Evolutionary conservation across 2,113 vertebrate genomes (phyloP), one percentile per base, ranked within the genome.

Genomic region (Colistium nudipinnis): DNA sequence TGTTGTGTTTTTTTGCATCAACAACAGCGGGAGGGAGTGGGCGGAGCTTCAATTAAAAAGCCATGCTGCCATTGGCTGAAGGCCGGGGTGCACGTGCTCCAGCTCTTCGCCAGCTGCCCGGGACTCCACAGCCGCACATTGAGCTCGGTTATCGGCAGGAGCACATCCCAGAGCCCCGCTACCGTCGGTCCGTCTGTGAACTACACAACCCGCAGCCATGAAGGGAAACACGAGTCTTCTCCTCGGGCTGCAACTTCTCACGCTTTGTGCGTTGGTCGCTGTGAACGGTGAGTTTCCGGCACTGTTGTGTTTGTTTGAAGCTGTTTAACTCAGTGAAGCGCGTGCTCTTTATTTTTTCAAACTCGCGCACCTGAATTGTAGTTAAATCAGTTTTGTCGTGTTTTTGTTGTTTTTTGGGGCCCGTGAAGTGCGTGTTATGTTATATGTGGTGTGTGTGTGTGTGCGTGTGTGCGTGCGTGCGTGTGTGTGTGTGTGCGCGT

Each of bases 41-140:
- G 91, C 70, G 88, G 65, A 36, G 73, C 33, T 70, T 62, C 64
- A 60, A 75, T 84, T 82, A 80, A 41, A 39, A 78, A 22, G 22
- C 4, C 45, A 22, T 38, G 12, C 19, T 63, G 44, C 67, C 60
- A 92, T 92, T 93, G 93, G 93, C 59, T 68, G 63, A 65, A 22
- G 66, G 70, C 57, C 11, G 36, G 70, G 24, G 70, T 64, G 79
- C 92, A 91, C 90, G 88, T 92, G 91, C 80, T 85, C 51, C 57
- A 55, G 68, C 66, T 70, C 63, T 52, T 19, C 61, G 57, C 70
- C 73, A 60, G 57, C 81, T 68, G 74, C 72, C 53, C 33, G 56
- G 19, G 49, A 57, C 28, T 64, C 75, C 16, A 48, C 51, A 81
- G 71, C 44, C 48, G 45, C 65, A 62, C 64, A 52, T 67, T 78